Evolutionary conservation across 2,113 vertebrate species (phyloP).

Genomic region (Microcebus griseorufus): DNA sequence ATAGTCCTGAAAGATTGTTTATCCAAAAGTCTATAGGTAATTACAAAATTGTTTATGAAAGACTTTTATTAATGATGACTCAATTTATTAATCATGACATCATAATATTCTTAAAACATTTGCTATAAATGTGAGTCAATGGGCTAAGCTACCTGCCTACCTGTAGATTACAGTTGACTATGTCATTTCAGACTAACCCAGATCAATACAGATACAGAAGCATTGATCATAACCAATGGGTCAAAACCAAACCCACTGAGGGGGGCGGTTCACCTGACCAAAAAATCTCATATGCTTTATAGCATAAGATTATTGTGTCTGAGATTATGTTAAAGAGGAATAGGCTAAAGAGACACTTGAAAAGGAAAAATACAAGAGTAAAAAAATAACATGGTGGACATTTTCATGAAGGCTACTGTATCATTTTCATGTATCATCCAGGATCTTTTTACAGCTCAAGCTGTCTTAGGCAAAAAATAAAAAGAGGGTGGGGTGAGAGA

Average conservation of each 20-base stretch:
- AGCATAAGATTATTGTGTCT: not conserved
- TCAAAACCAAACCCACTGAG: not conserved
- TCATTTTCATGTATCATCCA: not conserved
- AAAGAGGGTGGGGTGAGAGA: accelerated
- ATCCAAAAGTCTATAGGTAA: not conserved
- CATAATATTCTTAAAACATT: not conserved
- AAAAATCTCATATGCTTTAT: not conserved
- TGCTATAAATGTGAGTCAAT: not conserved
- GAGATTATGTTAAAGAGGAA: not conserved
- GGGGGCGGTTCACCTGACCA: not conserved
- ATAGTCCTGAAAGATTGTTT: not conserved
- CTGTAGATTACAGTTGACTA: not conserved
- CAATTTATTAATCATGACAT: not conserved
- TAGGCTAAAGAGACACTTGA: not conserved
- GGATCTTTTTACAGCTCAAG: not conserved
- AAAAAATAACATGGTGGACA: not conserved
- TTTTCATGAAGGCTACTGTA: not conserved
- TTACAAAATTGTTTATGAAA: not conserved
- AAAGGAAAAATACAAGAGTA: not conserved
- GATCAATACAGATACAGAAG: not conserved
- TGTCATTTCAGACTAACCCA: not conserved
- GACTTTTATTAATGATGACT: slow-evolving; percentile 6
- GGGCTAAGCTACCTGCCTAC: not conserved
- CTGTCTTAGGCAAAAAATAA: not conserved
- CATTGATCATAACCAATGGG: accelerated